Evolutionary conservation across 1,140 invertebrate genomes (phyloP).

Genomic region (Drosophila busckii): DNA sequence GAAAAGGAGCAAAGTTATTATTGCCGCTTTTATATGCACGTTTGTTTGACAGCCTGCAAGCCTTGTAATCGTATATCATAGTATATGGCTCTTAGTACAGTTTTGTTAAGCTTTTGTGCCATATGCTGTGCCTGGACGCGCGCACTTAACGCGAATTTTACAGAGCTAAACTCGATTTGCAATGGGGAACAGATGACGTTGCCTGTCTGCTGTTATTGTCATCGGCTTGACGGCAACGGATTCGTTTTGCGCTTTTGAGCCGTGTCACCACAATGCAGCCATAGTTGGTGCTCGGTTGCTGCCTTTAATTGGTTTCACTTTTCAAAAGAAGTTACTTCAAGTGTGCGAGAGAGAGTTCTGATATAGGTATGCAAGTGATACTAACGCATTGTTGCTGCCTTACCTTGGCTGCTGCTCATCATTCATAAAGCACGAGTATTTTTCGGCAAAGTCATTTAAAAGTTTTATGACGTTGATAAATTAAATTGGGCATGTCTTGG

Average conservation of each 20-base stretch:
- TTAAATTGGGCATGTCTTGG: constrained; percentile 62
- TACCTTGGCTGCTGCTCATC: constrained; percentile 16
- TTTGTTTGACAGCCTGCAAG: constrained; percentile 29
- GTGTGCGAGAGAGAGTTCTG: no score
- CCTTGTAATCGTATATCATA: constrained; percentile 1
- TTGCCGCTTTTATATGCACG: constrained; percentile 52
- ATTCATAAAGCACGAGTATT: constrained; percentile 57
- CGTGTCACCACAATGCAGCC: no score
- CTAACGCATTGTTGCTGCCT: background rate
- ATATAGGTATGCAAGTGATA: constrained; percentile 1
- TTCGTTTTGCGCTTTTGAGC: no score
- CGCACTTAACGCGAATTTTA: no score
- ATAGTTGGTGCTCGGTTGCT: no score
- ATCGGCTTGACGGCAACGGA: no score
- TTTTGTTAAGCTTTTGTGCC: constrained; percentile 41
- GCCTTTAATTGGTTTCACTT: no score
- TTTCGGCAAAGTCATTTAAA: constrained; percentile 48
- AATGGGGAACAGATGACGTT: no score
- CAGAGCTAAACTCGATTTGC: no score
- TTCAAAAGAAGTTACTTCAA: no score
- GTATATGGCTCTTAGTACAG: constrained; percentile 11
- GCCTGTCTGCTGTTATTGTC: no score
- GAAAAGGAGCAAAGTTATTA: constrained; percentile 40
- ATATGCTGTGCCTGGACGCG: no score
- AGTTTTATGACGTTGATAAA: constrained; percentile 77